These are phyloP conservation scores for Dicrurus megarhynchus DNA, from an alignment of 2,113 vertebrate species.

Conservation along the genomic window DNA sequence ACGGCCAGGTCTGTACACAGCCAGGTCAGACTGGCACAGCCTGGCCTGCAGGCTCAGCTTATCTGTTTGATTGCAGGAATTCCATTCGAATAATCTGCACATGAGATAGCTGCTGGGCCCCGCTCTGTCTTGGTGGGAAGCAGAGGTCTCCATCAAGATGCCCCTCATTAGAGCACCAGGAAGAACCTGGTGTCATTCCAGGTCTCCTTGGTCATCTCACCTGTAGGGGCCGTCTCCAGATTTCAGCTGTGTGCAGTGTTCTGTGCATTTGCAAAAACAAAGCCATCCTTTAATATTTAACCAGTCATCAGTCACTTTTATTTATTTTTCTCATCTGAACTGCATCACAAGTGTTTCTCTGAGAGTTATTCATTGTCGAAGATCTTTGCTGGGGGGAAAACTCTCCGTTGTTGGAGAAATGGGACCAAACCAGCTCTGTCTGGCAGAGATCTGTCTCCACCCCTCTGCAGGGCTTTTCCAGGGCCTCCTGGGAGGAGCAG, in stretches of 20 bases:
- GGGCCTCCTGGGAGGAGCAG: neutral
- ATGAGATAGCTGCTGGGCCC: neutral
- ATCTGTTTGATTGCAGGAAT: neutral
- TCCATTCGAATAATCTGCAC: neutral
- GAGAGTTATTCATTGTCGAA: neutral
- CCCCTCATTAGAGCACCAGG: neutral
- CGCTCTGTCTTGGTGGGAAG: neutral
- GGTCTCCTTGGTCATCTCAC: neutral
- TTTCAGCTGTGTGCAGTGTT: neutral
- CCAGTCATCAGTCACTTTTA: constrained; percentile 36
- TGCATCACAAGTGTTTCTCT: constrained; percentile 18
- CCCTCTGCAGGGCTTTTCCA: neutral
- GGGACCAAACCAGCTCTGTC: neutral
- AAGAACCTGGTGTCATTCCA: neutral
- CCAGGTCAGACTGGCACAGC: neutral
- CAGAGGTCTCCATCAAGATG: neutral
- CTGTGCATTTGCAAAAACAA: neutral
- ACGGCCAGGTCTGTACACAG: neutral
- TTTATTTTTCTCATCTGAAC: constrained; percentile 51
- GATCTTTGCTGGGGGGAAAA: neutral
- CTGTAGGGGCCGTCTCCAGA: neutral
- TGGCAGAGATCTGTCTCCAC: neutral
- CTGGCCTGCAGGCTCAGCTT: neutral
- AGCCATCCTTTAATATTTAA: constrained; percentile 45
- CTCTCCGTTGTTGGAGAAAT: neutral